A percentile compares a stretch with the other conserved stretches of the same genome.
These are phyloP conservation scores for Campoplex nolae DNA, from an alignment of 2,888 invertebrate species.

Conservation along the genomic window DNA sequence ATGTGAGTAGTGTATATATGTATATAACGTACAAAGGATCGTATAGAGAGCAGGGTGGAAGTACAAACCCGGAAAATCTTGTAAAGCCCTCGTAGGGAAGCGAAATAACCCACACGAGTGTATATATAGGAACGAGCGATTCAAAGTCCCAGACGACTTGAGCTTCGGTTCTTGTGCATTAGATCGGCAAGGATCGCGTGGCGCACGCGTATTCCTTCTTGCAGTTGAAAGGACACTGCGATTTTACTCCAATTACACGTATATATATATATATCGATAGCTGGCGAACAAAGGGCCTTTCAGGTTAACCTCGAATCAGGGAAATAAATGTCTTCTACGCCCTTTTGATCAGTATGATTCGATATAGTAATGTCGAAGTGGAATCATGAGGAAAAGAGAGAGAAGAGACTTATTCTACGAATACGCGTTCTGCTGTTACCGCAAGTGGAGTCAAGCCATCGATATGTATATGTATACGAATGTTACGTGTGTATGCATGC, in stretches of 20 bases:
- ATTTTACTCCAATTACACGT: constrained; percentile 28
- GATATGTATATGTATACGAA: constrained; percentile 1
- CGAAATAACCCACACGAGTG: constrained; percentile 32
- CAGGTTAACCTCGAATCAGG: background rate
- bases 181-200: constrained; percentile 62
- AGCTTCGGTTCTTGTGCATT: constrained; percentile 62
- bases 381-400: constrained; percentile 28
- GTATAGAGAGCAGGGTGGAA: constrained; percentile 17
- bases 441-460: constrained; percentile 59
- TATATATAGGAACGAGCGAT: background rate
- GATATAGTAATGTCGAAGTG: background rate
- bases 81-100: constrained; percentile 41
- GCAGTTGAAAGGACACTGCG: constrained; percentile 53
- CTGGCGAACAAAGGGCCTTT: background rate
- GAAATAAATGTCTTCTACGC: background rate
- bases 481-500: background rate
- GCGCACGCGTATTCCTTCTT: constrained; percentile 61
- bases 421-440: constrained; percentile 66
- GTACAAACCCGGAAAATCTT: constrained; percentile 47
- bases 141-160: constrained; percentile 15
- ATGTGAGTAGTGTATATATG: constrained; percentile 74
- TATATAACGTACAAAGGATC: background rate
- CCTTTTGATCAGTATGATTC: constrained; percentile 5
- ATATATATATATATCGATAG: background rate
- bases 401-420: constrained; percentile 46